Evolutionary conservation across 35 echinoderm and acorn worm genomes (phyloP), one percentile per base, ranked within the genome.

Genomic region (Heliocidaris erythrogramma): DNA sequence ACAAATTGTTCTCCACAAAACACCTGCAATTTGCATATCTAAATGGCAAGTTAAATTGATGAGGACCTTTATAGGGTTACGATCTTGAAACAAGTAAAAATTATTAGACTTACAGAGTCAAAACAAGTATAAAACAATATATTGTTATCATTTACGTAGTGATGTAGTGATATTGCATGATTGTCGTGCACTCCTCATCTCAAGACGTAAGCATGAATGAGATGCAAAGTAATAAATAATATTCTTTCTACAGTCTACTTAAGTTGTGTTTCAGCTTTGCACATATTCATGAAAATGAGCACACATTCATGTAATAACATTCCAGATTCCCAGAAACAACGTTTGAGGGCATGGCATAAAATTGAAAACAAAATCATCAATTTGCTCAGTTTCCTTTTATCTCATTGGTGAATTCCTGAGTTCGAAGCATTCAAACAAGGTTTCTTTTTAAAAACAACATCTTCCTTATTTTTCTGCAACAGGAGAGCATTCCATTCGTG

Each of bases 391-490:
- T 14, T 92, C 91, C 24, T 31, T 92, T 59, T 89, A 32, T 48
- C 31, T 42, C n/a, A 50, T 7, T 9, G 91, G 31, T 48, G 47
- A 17, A 48, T 92, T 92, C 91, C 91, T 92, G 91, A 92, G 91
- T 92, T 89, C 91, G 30, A 49, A 59, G 48, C 91, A 17, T 48
- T 92, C 91, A n/a, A 56, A 92, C 91, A 92, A 92, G 90, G 90
- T 92, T 92, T 30, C 50, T 92, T 49, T 92, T 49, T 52, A 2
- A 24, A 11, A 56, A 59, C 91, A 92, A 52, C 87, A 89, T 42
- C 47, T 89, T 32, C 87, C 11, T 12, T 89, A 89, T 21, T 47
- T 78, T 78, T 24, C 21, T 7, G 12, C 27, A 8, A 78, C 21
- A 78, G 65, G 21, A 78, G 5, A n/a, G 14, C 87, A 89, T 89